phyloP scores from a whole-genome alignment of 1,140 invertebrate genomes.

The Manduca sexta region DNA sequence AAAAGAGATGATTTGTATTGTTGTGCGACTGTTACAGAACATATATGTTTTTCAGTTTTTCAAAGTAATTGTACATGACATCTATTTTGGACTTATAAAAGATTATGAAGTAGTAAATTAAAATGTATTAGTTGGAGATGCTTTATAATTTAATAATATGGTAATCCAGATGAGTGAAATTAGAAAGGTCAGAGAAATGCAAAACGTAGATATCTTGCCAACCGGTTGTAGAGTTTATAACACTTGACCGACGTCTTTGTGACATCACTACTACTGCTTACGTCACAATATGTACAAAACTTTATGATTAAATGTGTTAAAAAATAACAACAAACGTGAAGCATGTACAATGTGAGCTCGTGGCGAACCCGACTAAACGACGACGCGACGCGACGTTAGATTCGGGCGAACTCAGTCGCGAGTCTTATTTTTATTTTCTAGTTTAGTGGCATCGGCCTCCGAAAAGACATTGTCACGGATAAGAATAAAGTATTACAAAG shows the following conservation, averaged over 20 bases:
- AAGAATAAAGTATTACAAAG: not conserved
- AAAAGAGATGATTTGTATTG: too few relatives aligned
- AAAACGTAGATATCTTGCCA: constrained; percentile 2
- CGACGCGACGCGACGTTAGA: not conserved
- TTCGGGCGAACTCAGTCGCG: not conserved
- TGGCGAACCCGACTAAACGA: too few relatives aligned
- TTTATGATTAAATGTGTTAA: not conserved
- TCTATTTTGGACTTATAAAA: too few relatives aligned
- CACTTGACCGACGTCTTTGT: constrained; percentile 2
- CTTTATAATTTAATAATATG: not conserved
- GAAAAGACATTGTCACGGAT: not conserved
- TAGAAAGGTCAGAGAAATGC: constrained; percentile 35
- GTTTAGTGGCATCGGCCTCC: not conserved
- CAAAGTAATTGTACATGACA: too few relatives aligned
- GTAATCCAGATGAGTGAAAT: constrained; percentile 25
- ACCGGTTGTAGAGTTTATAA: constrained; percentile 7
- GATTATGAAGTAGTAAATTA: too few relatives aligned
- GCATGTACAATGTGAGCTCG: constrained; percentile 5
- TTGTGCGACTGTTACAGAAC: too few relatives aligned
- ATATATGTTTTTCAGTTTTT: too few relatives aligned
- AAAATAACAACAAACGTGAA: constrained; percentile 16
- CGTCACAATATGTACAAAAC: not conserved
- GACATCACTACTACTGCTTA: constrained; percentile 8
- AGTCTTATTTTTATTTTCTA: not conserved
- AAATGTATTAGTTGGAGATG: too few relatives aligned